phyloP scores from a whole-genome alignment of 2,888 invertebrate species.

The Galeruca laticollis region DNA sequence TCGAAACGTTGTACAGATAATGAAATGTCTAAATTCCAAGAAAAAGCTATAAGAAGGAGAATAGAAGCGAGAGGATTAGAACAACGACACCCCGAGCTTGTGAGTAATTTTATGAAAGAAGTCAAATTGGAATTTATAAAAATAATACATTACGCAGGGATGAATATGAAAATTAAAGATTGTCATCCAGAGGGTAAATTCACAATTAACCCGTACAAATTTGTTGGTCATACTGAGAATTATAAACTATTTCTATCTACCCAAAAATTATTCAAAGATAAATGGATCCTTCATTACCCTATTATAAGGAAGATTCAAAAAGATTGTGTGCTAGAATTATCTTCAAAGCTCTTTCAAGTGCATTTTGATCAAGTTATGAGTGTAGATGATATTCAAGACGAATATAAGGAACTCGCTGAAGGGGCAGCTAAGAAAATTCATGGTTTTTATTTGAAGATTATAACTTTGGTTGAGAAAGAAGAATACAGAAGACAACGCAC shows the following conservation, averaged over 20 bases:
- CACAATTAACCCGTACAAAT: constrained; percentile 71
- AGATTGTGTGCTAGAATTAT: constrained; percentile 69
- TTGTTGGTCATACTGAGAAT: constrained; percentile 72
- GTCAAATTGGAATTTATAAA: constrained; percentile 71
- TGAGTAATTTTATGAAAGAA: constrained; percentile 70
- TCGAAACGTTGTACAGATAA: constrained; percentile 40
- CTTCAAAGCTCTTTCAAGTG: constrained; percentile 69
- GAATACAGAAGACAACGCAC: neutral
- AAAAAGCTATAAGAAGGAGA: constrained; percentile 72
- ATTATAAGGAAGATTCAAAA: constrained; percentile 73
- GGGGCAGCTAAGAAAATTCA: constrained; percentile 47
- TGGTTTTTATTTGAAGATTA: constrained; percentile 51
- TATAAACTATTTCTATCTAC: constrained; percentile 71
- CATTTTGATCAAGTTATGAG: constrained; percentile 47
- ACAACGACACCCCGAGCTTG: constrained; percentile 68
- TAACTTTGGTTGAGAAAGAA: constrained; percentile 41
- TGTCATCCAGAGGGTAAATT: constrained; percentile 72
- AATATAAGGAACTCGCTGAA: constrained; percentile 49
- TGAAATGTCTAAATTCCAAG: constrained; percentile 67
- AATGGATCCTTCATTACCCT: constrained; percentile 73
- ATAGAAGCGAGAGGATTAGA: constrained; percentile 71
- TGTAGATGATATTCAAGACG: constrained; percentile 48
- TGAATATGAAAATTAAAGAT: constrained; percentile 50
- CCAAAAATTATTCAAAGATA: constrained; percentile 70
- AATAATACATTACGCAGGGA: constrained; percentile 63